phyloP scores from a whole-genome alignment of 2,113 vertebrate genomes.

The Gavialis gangeticus region DNA sequence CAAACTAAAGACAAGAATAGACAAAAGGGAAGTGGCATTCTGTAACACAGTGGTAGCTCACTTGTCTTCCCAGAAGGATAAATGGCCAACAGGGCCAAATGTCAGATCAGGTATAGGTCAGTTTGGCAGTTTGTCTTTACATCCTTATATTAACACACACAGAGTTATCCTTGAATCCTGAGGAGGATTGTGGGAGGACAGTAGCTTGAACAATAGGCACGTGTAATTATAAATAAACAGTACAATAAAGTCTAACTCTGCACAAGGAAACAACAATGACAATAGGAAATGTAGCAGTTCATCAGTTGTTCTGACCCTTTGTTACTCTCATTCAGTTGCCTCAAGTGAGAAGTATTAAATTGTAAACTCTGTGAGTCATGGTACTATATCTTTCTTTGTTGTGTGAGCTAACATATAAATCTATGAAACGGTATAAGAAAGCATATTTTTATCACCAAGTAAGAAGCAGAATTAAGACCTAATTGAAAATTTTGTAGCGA shows the following conservation, averaged over 20 bases:
- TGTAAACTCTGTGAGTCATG: background rate
- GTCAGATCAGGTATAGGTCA: background rate
- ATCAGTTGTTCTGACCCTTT: background rate
- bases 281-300: background rate
- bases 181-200: background rate
- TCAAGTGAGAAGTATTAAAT: background rate
- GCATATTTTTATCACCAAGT: background rate
- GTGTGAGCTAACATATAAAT: background rate
- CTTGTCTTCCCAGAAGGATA: background rate
- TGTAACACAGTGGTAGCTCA: background rate
- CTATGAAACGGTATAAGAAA: background rate
- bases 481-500: background rate
- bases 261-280: background rate
- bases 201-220: background rate
- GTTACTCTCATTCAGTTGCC: background rate
- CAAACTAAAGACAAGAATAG: background rate
- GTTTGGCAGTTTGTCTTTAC: conserved; percentile 13
- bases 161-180: background rate
- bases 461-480: background rate
- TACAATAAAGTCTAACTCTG: background rate
- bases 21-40: background rate
- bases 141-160: background rate
- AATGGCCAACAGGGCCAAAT: background rate
- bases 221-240: background rate
- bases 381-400: background rate